Evolutionary conservation across 2,797 vertebrate genomes (phyloP).

Genomic region (Tapirus indicus): DNA sequence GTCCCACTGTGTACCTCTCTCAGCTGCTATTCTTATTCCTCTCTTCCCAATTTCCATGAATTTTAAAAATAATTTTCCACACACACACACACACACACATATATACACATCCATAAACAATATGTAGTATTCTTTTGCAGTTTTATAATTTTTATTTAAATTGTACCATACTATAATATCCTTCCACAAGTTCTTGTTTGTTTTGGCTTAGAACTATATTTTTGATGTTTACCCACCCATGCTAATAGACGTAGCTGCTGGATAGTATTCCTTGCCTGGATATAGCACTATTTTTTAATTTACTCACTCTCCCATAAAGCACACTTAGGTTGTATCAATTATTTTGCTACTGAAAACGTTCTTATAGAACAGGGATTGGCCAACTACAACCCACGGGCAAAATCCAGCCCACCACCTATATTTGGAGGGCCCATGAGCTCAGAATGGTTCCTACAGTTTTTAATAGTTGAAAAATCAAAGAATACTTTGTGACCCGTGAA

Average conservation of each 20-base stretch:
- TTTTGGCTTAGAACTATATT: conserved; percentile 1
- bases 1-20: background rate
- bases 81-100: background rate
- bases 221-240: background rate
- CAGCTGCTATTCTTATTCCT: background rate
- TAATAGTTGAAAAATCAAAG: background rate
- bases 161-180: background rate
- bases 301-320: background rate
- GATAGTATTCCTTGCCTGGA: background rate
- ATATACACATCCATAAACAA: background rate
- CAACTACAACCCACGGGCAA: background rate
- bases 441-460: background rate
- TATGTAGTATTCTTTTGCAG: background rate
- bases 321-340: background rate
- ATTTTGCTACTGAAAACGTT: background rate
- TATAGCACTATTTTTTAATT: background rate
- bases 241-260: background rate
- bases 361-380: background rate
- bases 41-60: background rate
- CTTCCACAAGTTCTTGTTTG: background rate
- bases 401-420: background rate
- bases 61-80: background rate
- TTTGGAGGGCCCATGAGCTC: background rate
- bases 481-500: background rate
- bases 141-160: background rate